These are phyloP conservation scores for Pyrocephalus nanus DNA, from an alignment of 2,797 vertebrate genomes.

Conservation along the genomic window DNA sequence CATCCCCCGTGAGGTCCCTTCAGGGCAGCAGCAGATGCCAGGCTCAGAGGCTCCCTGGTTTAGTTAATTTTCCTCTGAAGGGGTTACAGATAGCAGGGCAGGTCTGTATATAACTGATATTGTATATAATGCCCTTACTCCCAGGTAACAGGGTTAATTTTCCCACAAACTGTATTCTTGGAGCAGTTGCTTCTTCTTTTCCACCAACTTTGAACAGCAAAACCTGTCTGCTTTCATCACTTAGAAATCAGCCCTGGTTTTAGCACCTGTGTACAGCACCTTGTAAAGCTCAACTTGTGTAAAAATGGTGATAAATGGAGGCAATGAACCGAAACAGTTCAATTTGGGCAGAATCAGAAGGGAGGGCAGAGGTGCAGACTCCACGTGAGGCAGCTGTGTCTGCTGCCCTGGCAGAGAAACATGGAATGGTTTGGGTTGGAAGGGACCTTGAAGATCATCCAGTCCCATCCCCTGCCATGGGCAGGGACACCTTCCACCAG, in stretches of 20 bases:
- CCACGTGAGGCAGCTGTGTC: neutral
- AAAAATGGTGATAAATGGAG: neutral
- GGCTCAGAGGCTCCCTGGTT: neutral
- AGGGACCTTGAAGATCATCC: neutral
- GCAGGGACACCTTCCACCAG: neutral
- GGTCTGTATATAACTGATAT: fast-evolving
- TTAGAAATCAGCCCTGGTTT: neutral
- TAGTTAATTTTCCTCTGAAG: neutral
- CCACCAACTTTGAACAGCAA: neutral
- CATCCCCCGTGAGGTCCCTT: neutral
- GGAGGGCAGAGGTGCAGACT: neutral
- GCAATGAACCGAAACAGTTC: neutral
- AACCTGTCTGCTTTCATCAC: neutral
- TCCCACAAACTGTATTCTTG: neutral
- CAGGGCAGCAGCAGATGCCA: neutral
- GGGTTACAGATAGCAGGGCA: neutral
- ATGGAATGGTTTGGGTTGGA: neutral
- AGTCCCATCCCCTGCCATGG: no score
- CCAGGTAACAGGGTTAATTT: neutral
- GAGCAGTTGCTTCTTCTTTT: neutral
- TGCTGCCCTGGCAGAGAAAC: neutral
- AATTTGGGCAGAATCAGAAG: neutral
- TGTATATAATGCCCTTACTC: neutral
- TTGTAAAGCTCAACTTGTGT: neutral
- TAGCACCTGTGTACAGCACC: neutral